phyloP scores from a whole-genome alignment of 2,888 invertebrate species.

The Apamea monoglypha region DNA sequence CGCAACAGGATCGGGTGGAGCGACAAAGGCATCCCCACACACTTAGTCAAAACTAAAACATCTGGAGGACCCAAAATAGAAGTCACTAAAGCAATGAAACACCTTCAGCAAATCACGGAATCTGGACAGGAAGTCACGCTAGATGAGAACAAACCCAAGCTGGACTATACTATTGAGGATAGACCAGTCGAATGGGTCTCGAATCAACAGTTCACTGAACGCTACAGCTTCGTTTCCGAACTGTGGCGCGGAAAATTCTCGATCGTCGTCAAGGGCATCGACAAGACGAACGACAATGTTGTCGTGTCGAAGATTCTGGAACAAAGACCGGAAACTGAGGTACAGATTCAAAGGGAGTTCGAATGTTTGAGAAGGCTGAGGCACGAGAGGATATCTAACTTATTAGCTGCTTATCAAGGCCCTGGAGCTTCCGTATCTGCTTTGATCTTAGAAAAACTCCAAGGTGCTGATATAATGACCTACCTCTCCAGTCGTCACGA shows the following conservation, averaged over 20 bases:
- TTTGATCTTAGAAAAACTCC: slow-evolving; percentile 95
- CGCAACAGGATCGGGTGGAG: slow-evolving; percentile 98
- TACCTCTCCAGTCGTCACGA: slow-evolving; percentile 97
- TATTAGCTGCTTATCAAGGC: slow-evolving; percentile 93
- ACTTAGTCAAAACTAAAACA: slow-evolving; percentile 92
- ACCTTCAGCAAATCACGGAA: slow-evolving; percentile 96
- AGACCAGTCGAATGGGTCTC: slow-evolving; percentile 94
- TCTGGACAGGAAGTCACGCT: slow-evolving; percentile 93
- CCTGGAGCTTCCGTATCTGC: slow-evolving; percentile 92
- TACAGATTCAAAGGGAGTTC: slow-evolving; percentile 94
- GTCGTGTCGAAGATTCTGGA: slow-evolving; percentile 96
- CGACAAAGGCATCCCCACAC: slow-evolving; percentile 95
- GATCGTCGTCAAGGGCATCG: slow-evolving; percentile 94
- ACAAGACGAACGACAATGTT: slow-evolving; percentile 93
- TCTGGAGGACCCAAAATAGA: slow-evolving; percentile 93
- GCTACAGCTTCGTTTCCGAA: slow-evolving; percentile 96
- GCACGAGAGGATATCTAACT: slow-evolving; percentile 96
- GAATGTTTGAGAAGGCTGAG: slow-evolving; percentile 95
- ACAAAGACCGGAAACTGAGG: slow-evolving; percentile 91
- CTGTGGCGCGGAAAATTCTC: slow-evolving; percentile 96
- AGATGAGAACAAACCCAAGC: slow-evolving; percentile 91
- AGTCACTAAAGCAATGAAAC: slow-evolving; percentile 95
- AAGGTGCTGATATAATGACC: slow-evolving; percentile 97
- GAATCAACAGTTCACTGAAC: slow-evolving; percentile 92
- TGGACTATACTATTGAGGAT: slow-evolving; percentile 94